Evolutionary conservation across 2,797 vertebrate species (phyloP).

Genomic region (Dallia pectoralis): DNA sequence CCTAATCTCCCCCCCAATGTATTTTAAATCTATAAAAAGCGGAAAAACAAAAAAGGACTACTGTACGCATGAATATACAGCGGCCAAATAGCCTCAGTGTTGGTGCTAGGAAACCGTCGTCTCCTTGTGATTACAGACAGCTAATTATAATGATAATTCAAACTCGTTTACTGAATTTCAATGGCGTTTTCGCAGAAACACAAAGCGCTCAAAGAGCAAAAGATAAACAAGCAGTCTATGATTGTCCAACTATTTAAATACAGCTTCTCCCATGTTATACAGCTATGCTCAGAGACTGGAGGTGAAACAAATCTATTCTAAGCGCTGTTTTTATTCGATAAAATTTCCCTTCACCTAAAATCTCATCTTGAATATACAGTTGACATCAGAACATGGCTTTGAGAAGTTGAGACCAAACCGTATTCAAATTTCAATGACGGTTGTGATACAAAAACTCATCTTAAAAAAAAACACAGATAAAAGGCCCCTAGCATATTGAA

Average conservation of each 20-base stretch:
- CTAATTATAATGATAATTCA: neutral
- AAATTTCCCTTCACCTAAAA: conserved; percentile 30
- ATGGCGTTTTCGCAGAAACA: no score
- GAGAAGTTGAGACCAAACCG: conserved; percentile 46
- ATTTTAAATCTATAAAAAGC: no score
- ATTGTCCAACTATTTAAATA: no score
- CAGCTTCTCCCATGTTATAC: neutral
- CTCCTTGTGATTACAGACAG: neutral
- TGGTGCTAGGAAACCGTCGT: neutral
- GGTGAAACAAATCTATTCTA: conserved; percentile 21
- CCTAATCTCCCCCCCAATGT: no score
- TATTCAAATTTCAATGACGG: conserved; percentile 16
- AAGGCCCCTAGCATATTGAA: conserved; percentile 9
- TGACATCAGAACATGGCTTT: conserved; percentile 39
- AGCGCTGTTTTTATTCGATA: neutral
- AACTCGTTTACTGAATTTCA: no score
- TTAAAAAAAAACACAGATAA: conserved; percentile 10
- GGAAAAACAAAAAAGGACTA: no score
- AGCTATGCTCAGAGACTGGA: neutral
- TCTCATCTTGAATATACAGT: neutral
- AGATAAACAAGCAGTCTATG: no score
- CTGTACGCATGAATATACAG: neutral
- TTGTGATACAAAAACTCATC: conserved; percentile 15
- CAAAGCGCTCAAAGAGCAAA: no score
- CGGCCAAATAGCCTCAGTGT: neutral